These are phyloP conservation scores for Rhodinocichla rosea DNA, from an alignment of 2,113 vertebrate species.

Conservation along the genomic window DNA sequence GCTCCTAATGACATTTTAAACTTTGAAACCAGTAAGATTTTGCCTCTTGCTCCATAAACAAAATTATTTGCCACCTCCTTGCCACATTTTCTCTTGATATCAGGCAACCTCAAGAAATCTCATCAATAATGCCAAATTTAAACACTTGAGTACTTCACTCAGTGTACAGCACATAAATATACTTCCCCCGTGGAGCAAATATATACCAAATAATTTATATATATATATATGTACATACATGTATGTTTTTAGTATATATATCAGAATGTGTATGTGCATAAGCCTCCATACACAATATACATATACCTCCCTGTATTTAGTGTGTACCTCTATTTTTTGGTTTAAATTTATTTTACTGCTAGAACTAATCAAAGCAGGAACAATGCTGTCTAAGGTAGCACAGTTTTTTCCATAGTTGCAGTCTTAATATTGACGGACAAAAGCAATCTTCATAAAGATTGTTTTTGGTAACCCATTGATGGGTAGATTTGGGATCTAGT, in stretches of 20 bases:
- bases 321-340: not conserved
- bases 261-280: not conserved
- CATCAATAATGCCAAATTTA: not conserved
- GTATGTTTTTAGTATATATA: not conserved
- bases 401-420: not conserved
- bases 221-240: rapidly evolving
- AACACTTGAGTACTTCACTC: not conserved
- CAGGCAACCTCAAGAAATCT: not conserved
- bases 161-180: not conserved
- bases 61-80: not conserved
- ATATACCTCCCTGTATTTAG: not conserved
- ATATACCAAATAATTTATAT: not conserved
- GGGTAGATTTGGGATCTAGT: not conserved
- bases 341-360: not conserved
- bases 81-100: not conserved
- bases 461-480: not conserved
- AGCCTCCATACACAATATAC: not conserved
- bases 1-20: not conserved
- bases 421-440: not conserved
- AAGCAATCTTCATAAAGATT: not conserved
- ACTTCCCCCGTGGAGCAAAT: not conserved
- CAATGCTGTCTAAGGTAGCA: not conserved
- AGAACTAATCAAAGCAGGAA: not conserved
- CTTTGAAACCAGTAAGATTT: not conserved
- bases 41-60: not conserved